phyloP scores from a whole-genome alignment of 2,113 vertebrate species.

The Rhynchomys soricoides region DNA sequence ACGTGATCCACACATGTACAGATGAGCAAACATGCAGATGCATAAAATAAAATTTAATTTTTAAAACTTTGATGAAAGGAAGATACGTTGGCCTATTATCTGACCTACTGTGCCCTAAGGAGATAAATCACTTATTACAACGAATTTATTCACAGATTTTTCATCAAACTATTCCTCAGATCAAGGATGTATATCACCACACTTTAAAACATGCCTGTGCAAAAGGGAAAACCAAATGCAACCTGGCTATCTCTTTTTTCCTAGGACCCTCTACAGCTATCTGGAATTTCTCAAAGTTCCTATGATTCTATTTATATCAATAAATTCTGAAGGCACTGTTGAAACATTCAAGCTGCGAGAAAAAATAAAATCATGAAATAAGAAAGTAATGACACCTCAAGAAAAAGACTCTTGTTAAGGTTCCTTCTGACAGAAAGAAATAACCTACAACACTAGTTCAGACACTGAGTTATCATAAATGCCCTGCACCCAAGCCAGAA shows the following conservation, averaged over 20 bases:
- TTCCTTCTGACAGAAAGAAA: neutral
- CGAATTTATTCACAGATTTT: neutral
- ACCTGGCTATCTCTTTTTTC: neutral
- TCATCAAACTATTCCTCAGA: neutral
- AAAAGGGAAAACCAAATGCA: neutral
- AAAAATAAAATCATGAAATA: neutral
- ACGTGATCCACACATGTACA: neutral
- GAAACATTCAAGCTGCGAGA: neutral
- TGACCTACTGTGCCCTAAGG: neutral
- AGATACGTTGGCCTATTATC: neutral
- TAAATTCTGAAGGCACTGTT: neutral
- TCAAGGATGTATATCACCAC: neutral
- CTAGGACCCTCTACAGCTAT: neutral
- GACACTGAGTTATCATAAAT: slow-evolving; percentile 39
- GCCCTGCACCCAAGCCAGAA: neutral
- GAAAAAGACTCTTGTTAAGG: neutral
- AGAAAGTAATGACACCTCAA: neutral
- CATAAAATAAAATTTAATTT: neutral
- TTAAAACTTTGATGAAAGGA: neutral
- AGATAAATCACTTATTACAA: neutral
- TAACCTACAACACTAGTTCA: neutral
- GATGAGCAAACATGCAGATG: neutral
- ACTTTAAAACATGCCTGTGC: neutral
- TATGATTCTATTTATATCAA: neutral
- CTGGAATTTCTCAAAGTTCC: neutral